phyloP scores from a whole-genome alignment of 2,888 invertebrate species.

The Cabera pusaria region DNA sequence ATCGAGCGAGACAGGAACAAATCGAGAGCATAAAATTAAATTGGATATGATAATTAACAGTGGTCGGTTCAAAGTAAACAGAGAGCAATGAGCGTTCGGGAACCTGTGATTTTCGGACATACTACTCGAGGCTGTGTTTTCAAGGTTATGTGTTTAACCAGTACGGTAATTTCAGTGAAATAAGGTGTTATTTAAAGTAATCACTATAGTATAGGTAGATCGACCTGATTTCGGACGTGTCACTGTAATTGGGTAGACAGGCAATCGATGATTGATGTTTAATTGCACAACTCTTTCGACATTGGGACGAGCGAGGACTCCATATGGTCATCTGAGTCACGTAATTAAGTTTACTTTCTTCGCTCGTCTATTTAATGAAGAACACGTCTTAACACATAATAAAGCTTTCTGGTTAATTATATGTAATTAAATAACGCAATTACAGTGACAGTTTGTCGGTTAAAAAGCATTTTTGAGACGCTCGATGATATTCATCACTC shows the following conservation, averaged over 20 bases:
- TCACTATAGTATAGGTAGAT: constrained; percentile 33
- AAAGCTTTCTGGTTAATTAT: constrained; percentile 48
- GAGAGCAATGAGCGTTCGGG: constrained; percentile 37
- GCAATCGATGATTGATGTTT: constrained; percentile 52
- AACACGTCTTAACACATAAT: constrained; percentile 50
- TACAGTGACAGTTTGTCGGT: constrained; percentile 52
- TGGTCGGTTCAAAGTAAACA: constrained; percentile 66
- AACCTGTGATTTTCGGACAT: constrained; percentile 48
- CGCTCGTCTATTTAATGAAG: constrained; percentile 26
- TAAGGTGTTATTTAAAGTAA: constrained; percentile 40
- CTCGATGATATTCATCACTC: constrained; percentile 68
- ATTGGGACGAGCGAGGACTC: constrained; percentile 39
- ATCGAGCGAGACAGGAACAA: constrained; percentile 39
- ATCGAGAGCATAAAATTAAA: constrained; percentile 55
- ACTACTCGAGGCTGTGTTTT: constrained; percentile 37
- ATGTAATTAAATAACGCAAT: constrained; percentile 53
- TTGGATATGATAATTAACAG: constrained; percentile 64
- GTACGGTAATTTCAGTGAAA: constrained; percentile 33
- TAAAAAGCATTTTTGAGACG: constrained; percentile 52
- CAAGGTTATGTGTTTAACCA: constrained; percentile 36
- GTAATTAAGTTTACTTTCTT: constrained; percentile 22
- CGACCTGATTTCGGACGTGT: constrained; percentile 56
- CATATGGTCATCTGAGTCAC: constrained; percentile 22
- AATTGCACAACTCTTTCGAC: constrained; percentile 45
- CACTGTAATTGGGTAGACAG: constrained; percentile 54